Evolutionary conservation across 2,888 invertebrate species (phyloP).

Genomic region (Amiota minor): DNA sequence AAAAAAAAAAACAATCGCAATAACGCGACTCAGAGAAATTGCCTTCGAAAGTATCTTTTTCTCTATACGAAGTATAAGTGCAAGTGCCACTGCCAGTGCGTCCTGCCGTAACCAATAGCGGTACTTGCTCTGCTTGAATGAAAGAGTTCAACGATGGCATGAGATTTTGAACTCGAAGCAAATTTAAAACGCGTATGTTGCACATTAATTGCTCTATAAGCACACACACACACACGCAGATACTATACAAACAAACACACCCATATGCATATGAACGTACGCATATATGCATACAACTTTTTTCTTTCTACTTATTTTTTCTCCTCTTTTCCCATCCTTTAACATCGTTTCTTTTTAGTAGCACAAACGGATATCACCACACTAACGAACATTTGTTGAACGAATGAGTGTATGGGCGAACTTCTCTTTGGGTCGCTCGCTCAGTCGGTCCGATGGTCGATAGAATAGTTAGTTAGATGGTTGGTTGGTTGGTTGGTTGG

Average conservation of each 20-base stretch:
- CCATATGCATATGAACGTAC: background rate
- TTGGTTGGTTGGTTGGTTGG: background rate
- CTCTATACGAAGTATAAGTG: background rate
- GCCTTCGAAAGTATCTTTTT: conserved; percentile 51
- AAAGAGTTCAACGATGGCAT: too few relatives aligned
- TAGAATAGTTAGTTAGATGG: background rate
- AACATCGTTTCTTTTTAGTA: background rate
- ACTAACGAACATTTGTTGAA: conserved; percentile 23
- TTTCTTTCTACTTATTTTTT: background rate
- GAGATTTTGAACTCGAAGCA: conserved; percentile 33
- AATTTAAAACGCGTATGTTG: conserved; percentile 65
- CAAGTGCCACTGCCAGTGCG: conserved; percentile 27
- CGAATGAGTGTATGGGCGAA: conserved; percentile 25
- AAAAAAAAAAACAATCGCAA: conserved; percentile 42
- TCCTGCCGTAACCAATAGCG: conserved; percentile 39
- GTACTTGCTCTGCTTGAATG: too few relatives aligned
- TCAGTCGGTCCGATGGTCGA: background rate
- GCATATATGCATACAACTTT: conserved; percentile 13
- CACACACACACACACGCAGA: conserved; percentile 1
- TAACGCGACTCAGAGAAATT: too few relatives aligned
- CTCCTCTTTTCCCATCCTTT: background rate
- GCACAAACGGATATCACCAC: conserved; percentile 47
- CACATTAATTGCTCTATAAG: conserved; percentile 60
- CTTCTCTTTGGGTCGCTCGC: background rate
- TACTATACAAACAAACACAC: too few relatives aligned